Percentiles rank a stretch among this genome's conserved stretches.
phyloP scores from a whole-genome alignment of 2,113 vertebrate species.

The Phyllopteryx taeniolatus region DNA sequence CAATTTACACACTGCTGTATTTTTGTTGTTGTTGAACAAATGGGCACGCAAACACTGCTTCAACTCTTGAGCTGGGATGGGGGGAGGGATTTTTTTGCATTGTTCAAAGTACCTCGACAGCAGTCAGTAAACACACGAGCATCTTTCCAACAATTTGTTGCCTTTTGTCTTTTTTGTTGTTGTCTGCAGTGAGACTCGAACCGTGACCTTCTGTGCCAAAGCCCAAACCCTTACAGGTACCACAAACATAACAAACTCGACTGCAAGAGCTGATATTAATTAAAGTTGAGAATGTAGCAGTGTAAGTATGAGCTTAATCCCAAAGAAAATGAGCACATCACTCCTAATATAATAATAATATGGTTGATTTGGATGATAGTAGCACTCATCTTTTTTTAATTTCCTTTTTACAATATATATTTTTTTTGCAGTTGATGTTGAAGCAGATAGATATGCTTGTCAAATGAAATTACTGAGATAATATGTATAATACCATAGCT shows the following conservation, averaged over 20 bases:
- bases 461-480: background rate
- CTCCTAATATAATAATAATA: background rate
- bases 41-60: too few species aligned
- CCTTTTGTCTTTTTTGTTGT: too few species aligned
- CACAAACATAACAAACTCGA: background rate
- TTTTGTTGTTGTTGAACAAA: too few species aligned
- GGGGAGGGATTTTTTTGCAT: too few species aligned
- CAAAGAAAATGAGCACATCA: background rate
- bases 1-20: too few species aligned
- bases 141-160: background rate
- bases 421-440: background rate
- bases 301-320: background rate
- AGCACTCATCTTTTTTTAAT: background rate
- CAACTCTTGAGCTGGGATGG: too few species aligned
- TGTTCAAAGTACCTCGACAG: too few species aligned
- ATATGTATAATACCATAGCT: background rate
- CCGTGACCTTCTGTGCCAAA: background rate
- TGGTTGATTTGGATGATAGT: background rate
- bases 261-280: background rate
- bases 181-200: background rate
- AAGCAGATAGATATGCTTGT: background rate
- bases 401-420: background rate
- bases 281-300: background rate
- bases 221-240: background rate
- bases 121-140: too few species aligned